Evolutionary conservation across 1,140 invertebrate genomes (phyloP).

Genomic region (Drosophila sechellia): DNA sequence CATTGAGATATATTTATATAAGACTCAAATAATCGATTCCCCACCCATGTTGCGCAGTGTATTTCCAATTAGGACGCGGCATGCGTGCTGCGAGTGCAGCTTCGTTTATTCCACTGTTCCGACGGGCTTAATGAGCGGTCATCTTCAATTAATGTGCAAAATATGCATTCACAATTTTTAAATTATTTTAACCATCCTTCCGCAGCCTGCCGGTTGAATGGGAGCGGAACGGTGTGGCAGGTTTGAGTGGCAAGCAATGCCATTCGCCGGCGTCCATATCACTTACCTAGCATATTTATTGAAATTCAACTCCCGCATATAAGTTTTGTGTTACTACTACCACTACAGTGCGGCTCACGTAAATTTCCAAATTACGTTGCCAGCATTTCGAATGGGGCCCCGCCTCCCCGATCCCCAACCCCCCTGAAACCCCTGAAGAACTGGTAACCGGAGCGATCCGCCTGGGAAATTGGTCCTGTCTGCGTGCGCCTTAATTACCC

Average conservation of each 20-base stretch:
- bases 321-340: constrained; percentile 68
- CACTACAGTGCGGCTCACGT: constrained; percentile 44
- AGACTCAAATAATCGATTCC: too few relatives aligned
- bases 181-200: constrained; percentile 45
- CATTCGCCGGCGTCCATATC: constrained; percentile 17
- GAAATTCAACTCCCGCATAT: constrained; percentile 71
- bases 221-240: not conserved
- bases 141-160: constrained; percentile 67
- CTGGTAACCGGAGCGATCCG: constrained; percentile 29
- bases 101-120: constrained; percentile 55
- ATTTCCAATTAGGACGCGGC: constrained; percentile 50
- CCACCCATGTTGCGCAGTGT: constrained; percentile 13
- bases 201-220: constrained; percentile 1
- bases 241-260: constrained; percentile 1
- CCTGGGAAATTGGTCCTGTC: constrained; percentile 4
- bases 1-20: too few relatives aligned
- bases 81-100: constrained; percentile 53
- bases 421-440: constrained; percentile 4
- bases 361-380: constrained; percentile 74
- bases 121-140: constrained; percentile 56
- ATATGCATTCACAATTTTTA: constrained; percentile 57
- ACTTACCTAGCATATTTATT: constrained; percentile 78
- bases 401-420: too few relatives aligned
- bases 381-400: constrained; percentile 67
- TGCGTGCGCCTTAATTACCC: constrained; percentile 68